phyloP scores from a whole-genome alignment of 2,888 invertebrate genomes.

The Epirrita christyi region DNA sequence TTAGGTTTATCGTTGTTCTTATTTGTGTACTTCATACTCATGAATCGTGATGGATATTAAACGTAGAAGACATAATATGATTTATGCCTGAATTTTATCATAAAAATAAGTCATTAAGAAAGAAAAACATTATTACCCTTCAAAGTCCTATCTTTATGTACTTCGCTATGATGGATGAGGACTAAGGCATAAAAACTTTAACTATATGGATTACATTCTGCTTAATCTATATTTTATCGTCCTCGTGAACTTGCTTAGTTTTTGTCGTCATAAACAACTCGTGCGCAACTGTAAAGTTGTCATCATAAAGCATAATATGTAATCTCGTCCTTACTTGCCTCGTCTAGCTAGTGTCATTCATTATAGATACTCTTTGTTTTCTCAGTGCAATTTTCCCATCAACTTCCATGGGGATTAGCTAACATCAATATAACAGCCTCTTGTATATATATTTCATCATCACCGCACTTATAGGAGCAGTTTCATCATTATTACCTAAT shows the following conservation, averaged over 20 bases:
- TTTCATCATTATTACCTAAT: slow-evolving; percentile 37
- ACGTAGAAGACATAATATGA: slow-evolving; percentile 15
- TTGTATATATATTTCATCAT: slow-evolving; percentile 29
- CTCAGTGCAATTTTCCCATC: slow-evolving; percentile 28
- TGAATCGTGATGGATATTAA: slow-evolving; percentile 13
- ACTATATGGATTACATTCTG: slow-evolving; percentile 44
- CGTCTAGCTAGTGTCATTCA: slow-evolving; percentile 36
- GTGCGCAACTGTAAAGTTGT: slow-evolving; percentile 51
- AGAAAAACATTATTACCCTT: slow-evolving; percentile 36
- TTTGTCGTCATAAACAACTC: slow-evolving; percentile 57
- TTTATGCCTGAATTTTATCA: slow-evolving; percentile 20
- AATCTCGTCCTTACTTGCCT: slow-evolving; percentile 33
- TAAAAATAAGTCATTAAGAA: slow-evolving; percentile 26
- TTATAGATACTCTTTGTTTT: slow-evolving; percentile 42
- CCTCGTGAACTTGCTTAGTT: slow-evolving; percentile 48
- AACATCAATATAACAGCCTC: slow-evolving; percentile 34
- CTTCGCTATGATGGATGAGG: slow-evolving; percentile 49
- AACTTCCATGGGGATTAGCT: slow-evolving; percentile 31
- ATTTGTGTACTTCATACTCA: slow-evolving; percentile 8
- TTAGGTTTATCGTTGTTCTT: slow-evolving; percentile 7
- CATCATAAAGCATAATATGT: slow-evolving; percentile 44
- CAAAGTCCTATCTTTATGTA: slow-evolving; percentile 41
- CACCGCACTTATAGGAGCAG: slow-evolving; percentile 23
- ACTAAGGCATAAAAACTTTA: slow-evolving; percentile 39
- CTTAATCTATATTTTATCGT: slow-evolving; percentile 46